A percentile compares a stretch with the other conserved stretches of the same genome.
Conservation (phyloP, 2,888 invertebrate species). For the Diadromus collaris region DNA sequence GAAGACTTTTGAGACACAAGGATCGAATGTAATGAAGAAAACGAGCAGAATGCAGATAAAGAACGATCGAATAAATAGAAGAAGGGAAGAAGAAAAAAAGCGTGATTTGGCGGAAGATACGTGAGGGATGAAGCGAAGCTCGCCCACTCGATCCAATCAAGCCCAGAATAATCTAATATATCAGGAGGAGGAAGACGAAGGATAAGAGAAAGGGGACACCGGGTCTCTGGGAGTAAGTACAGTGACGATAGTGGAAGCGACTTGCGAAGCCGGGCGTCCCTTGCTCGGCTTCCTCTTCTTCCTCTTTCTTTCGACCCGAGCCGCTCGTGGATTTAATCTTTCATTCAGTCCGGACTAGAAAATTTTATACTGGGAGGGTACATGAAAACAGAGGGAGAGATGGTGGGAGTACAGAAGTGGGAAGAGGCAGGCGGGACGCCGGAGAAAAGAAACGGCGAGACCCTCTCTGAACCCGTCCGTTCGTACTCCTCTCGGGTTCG, state of each 20-base stretch:
- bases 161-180: slow-evolving; percentile 35
- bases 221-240: neutral
- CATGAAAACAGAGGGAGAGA: slow-evolving; percentile 20
- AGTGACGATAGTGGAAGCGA: neutral
- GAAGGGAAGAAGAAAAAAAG: neutral
- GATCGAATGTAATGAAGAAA: neutral
- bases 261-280: neutral
- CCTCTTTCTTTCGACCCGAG: slow-evolving; percentile 5
- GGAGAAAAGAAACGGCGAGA: neutral
- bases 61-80: slow-evolving; percentile 19
- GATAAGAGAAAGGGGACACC: neutral
- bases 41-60: slow-evolving; percentile 21
- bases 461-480: slow-evolving; percentile 14
- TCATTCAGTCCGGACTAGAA: slow-evolving; percentile 36
- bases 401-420: neutral
- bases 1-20: too few species aligned
- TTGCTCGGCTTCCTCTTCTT: slow-evolving; percentile 10
- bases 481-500: neutral
- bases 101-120: slow-evolving; percentile 1
- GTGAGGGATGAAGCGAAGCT: neutral
- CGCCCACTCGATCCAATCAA: slow-evolving; percentile 19
- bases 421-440: neutral
- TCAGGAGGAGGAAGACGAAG: slow-evolving; percentile 15
- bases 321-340: slow-evolving; percentile 46
- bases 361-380: slow-evolving; percentile 32